These are phyloP conservation scores for Thamnophis elegans DNA, from an alignment of 2,797 vertebrate genomes.

Conservation along the genomic window DNA sequence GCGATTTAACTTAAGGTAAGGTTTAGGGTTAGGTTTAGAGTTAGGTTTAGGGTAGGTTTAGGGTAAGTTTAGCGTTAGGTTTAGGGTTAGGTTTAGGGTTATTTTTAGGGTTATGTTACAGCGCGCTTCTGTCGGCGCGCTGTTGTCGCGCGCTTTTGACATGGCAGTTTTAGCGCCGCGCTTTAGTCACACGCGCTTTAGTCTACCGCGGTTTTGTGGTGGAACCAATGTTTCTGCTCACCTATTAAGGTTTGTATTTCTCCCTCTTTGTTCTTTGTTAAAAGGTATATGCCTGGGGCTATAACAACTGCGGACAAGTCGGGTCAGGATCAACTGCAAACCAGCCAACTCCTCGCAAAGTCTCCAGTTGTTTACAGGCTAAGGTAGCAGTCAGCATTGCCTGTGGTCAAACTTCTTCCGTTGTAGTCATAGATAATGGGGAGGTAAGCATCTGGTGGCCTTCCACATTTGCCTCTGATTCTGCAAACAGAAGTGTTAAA, in stretches of 20 bases:
- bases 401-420: constrained; percentile 93
- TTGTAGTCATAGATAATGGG: constrained; percentile 90
- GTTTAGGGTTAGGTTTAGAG: no score
- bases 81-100: no score
- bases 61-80: no score
- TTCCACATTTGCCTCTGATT: background rate
- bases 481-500: background rate
- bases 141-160: no score
- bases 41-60: no score
- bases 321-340: constrained; percentile 95
- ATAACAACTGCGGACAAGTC: constrained; percentile 97
- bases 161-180: no score
- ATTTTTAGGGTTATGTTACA: no score
- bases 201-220: no score
- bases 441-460: constrained; percentile 76
- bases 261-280: constrained; percentile 2
- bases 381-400: constrained; percentile 85
- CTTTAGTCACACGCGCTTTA: no score
- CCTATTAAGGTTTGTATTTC: background rate
- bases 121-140: no score
- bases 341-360: constrained; percentile 88
- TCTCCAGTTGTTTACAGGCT: constrained; percentile 86
- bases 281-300: constrained; percentile 94
- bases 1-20: no score
- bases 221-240: background rate